phyloP scores from a whole-genome alignment of 1,140 invertebrate genomes.

The Brachionus calyciflorus region DNA sequence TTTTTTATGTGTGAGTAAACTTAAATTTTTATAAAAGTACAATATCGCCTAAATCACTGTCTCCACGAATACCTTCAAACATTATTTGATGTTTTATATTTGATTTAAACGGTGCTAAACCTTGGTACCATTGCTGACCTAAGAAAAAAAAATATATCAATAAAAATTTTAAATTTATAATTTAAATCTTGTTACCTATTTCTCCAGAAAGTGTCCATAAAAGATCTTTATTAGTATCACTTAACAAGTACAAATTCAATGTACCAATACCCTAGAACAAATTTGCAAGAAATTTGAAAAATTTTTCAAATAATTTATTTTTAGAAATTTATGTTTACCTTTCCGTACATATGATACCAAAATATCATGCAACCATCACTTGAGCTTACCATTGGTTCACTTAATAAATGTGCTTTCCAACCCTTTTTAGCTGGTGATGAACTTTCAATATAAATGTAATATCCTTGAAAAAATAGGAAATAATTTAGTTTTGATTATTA shows the following conservation, averaged over 20 bases:
- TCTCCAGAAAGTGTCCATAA: constrained; percentile 18
- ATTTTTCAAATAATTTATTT: not conserved
- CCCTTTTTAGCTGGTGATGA: not conserved
- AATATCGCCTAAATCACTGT: constrained; percentile 69
- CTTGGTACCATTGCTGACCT: constrained; percentile 30
- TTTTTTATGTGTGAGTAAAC: no score
- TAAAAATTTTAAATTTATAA: no score
- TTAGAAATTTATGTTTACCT: not conserved
- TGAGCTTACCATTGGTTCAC: not conserved
- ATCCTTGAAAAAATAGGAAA: constrained; percentile 47
- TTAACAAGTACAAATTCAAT: constrained; percentile 46
- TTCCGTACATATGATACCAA: constrained; percentile 49
- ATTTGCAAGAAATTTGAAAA: no score
- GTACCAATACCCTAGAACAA: constrained; percentile 28
- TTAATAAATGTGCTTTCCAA: constrained; percentile 35
- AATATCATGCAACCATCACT: constrained; percentile 47
- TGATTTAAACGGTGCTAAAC: constrained; percentile 25
- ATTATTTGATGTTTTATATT: constrained; percentile 47
- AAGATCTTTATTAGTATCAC: not conserved
- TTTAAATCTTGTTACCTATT: not conserved
- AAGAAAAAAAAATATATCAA: no score
- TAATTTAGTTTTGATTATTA: no score
- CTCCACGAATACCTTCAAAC: constrained; percentile 66
- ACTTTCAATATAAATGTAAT: constrained; percentile 48
- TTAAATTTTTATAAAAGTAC: constrained; percentile 51